A percentile compares a stretch with the other conserved stretches of the same genome.
Evolutionary conservation across 2,113 vertebrate genomes (phyloP).

Genomic region (Sprattus sprattus): DNA sequence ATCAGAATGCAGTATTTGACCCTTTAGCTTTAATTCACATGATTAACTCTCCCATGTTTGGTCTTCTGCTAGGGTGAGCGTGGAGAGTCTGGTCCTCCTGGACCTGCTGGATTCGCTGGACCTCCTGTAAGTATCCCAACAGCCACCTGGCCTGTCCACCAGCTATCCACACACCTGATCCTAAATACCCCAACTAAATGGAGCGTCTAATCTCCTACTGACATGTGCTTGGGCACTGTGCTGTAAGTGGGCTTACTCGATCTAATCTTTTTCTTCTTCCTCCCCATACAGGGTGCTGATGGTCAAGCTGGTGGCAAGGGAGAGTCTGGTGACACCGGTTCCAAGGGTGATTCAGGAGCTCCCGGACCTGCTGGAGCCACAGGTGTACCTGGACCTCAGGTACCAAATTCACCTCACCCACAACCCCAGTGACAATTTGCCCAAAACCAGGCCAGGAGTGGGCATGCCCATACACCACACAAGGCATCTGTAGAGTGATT

Average conservation of each 20-base stretch:
- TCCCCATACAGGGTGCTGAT: slow-evolving; percentile 77
- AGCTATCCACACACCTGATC: background rate
- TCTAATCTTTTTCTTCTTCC: background rate
- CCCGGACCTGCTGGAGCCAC: slow-evolving; percentile 89
- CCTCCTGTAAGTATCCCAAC: slow-evolving; percentile 83
- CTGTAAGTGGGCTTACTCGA: background rate
- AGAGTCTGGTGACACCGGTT: slow-evolving; percentile 84
- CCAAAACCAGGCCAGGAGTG: background rate
- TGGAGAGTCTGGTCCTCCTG: slow-evolving; percentile 87
- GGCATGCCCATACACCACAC: background rate
- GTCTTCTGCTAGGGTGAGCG: slow-evolving; percentile 82
- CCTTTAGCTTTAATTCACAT: slow-evolving; percentile 5
- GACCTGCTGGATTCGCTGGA: slow-evolving; percentile 96
- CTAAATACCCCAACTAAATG: too few species aligned
- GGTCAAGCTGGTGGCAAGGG: slow-evolving; percentile 83
- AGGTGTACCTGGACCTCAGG: slow-evolving; percentile 76
- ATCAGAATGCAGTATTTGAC: background rate
- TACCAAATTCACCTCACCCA: background rate
- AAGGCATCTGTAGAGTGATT: background rate
- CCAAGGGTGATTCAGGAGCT: slow-evolving; percentile 89
- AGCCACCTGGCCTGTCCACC: too few species aligned
- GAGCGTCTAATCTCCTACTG: background rate
- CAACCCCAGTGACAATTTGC: background rate
- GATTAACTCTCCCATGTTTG: slow-evolving; percentile 18
- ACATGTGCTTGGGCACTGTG: background rate